Conservation (phyloP, 2,888 invertebrate genomes). For the Tyria jacobaeae region DNA sequence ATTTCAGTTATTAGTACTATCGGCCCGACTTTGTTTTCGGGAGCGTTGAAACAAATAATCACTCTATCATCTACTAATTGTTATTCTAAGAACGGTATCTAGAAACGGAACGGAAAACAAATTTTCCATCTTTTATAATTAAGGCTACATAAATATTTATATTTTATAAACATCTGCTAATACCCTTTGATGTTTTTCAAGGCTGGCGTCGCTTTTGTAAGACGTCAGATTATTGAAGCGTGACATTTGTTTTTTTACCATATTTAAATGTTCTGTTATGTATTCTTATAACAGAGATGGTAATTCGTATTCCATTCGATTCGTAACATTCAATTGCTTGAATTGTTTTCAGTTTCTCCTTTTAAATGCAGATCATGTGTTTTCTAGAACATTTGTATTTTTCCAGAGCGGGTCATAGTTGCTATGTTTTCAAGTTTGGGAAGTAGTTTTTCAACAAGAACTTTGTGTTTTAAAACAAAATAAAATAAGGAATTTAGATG, state of each 20-base stretch:
- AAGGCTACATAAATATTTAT: constrained; percentile 34
- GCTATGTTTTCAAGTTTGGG: too few species aligned
- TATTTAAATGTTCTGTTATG: background rate
- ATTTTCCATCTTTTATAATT: too few species aligned
- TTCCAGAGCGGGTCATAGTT: too few species aligned
- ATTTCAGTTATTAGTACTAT: too few species aligned
- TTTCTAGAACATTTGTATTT: background rate
- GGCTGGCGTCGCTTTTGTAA: constrained; percentile 35
- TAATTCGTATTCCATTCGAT: background rate
- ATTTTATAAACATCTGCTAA: constrained; percentile 36
- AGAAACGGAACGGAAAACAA: too few species aligned
- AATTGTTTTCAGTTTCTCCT: background rate
- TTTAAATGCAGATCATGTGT: background rate
- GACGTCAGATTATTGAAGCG: constrained; percentile 15
- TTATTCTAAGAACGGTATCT: too few species aligned
- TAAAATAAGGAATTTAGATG: too few species aligned
- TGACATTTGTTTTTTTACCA: constrained; percentile 5
- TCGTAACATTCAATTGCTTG: background rate
- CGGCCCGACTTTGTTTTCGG: too few species aligned
- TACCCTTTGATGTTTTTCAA: constrained; percentile 53
- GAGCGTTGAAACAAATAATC: too few species aligned
- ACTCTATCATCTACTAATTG: too few species aligned
- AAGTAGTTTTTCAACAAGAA: too few species aligned
- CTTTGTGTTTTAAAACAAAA: too few species aligned
- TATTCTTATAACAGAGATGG: background rate